phyloP scores from a whole-genome alignment of 2,888 invertebrate genomes.

The Pyrocoelia pectoralis region DNA sequence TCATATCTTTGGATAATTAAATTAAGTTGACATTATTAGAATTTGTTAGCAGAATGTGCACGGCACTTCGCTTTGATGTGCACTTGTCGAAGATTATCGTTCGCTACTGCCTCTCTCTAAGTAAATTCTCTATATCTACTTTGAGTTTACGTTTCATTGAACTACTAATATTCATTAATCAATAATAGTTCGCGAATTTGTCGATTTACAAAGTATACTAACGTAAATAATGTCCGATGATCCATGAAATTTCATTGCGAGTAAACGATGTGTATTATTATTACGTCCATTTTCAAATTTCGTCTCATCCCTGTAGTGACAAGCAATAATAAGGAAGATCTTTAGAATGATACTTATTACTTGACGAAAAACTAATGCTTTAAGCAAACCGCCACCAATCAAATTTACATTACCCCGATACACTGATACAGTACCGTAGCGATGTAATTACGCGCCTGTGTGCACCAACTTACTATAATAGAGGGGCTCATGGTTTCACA shows the following conservation, averaged over 20 bases:
- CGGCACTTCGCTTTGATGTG: constrained; percentile 24
- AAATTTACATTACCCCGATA: too few relatives aligned
- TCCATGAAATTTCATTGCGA: background rate
- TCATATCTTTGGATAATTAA: constrained; percentile 24
- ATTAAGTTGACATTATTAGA: constrained; percentile 28
- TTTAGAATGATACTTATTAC: too few relatives aligned
- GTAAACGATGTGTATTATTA: background rate
- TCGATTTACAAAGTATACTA: background rate
- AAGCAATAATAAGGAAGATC: too few relatives aligned
- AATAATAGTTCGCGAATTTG: constrained; percentile 6
- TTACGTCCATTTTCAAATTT: too few relatives aligned
- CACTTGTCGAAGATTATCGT: constrained; percentile 24
- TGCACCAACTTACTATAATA: too few relatives aligned
- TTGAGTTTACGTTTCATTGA: constrained; percentile 19
- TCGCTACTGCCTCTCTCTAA: constrained; percentile 18
- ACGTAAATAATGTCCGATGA: background rate
- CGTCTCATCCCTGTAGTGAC: too few relatives aligned
- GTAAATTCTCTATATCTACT: constrained; percentile 17
- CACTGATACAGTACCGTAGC: too few relatives aligned
- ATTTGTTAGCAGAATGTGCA: constrained; percentile 25
- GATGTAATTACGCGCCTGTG: too few relatives aligned
- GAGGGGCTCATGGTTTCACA: too few relatives aligned
- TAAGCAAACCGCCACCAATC: too few relatives aligned
- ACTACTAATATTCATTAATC: constrained; percentile 5
- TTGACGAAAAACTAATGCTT: too few relatives aligned